These are phyloP conservation scores for Tromatobia lineatoria DNA, from an alignment of 2,888 invertebrate species.

Conservation along the genomic window DNA sequence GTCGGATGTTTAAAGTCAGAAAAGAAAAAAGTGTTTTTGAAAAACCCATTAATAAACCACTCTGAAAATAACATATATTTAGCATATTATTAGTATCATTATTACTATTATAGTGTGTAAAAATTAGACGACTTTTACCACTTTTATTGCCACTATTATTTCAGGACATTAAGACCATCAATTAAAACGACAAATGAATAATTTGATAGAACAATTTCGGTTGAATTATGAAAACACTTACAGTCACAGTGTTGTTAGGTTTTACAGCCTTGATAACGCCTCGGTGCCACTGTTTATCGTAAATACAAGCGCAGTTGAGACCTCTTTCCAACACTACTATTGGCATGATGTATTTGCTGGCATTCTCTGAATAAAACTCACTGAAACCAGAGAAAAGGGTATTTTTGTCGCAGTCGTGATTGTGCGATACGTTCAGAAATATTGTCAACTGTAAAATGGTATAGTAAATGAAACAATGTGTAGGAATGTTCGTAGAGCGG, in stretches of 20 bases:
- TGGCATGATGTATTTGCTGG: constrained; percentile 74
- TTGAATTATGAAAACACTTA: constrained; percentile 69
- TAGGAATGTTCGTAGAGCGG: no score
- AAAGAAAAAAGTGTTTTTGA: no score
- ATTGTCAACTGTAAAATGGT: not conserved
- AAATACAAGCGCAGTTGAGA: constrained; percentile 81
- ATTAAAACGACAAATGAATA: not conserved
- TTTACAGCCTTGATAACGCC: constrained; percentile 78
- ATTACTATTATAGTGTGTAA: no score
- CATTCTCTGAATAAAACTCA: constrained; percentile 72
- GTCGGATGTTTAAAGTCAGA: no score
- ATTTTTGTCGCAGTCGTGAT: not conserved
- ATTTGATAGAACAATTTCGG: constrained; percentile 12
- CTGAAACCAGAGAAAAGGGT: constrained; percentile 70
- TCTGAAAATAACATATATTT: no score
- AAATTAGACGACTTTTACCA: no score
- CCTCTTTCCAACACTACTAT: constrained; percentile 77
- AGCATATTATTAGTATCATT: no score
- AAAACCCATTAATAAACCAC: no score
- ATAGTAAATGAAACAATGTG: not conserved
- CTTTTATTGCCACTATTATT: no score
- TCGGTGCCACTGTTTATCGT: constrained; percentile 79
- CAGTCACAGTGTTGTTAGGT: constrained; percentile 77
- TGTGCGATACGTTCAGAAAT: not conserved
- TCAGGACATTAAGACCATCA: no score